These are phyloP conservation scores for Suricata suricatta DNA, from an alignment of 2,113 vertebrate species.

Conservation along the genomic window DNA sequence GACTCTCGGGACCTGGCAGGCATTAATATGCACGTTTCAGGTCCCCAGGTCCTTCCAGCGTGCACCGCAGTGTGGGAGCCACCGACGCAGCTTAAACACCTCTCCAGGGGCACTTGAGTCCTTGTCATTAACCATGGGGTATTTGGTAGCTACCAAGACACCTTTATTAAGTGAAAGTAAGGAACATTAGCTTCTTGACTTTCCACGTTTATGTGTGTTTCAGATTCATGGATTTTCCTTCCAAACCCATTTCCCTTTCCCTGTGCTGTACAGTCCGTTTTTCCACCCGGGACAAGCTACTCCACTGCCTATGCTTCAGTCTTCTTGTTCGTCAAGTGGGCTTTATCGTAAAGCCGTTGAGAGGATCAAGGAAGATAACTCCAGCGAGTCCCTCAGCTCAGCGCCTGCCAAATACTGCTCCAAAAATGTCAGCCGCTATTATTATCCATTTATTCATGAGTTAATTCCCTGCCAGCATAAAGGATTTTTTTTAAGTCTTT, in stretches of 20 bases:
- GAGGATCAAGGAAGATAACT: constrained; percentile 68
- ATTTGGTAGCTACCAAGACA: not conserved
- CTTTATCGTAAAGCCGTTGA: constrained; percentile 56
- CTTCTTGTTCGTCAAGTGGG: constrained; percentile 47
- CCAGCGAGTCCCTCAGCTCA: constrained; percentile 69
- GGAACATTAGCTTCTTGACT: not conserved
- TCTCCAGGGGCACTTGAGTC: not conserved
- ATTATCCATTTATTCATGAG: constrained; percentile 80
- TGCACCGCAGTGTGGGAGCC: not conserved
- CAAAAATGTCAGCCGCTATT: constrained; percentile 77
- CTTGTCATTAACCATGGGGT: not conserved
- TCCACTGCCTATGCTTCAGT: not conserved
- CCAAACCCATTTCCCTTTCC: not conserved
- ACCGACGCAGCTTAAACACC: not conserved
- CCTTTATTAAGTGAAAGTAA: not conserved
- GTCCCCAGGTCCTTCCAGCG: not conserved
- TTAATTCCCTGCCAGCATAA: constrained; percentile 73
- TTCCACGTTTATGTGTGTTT: not conserved
- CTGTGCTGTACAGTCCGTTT: not conserved
- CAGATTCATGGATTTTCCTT: not conserved
- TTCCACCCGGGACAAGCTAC: not conserved
- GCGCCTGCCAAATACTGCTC: constrained; percentile 71
- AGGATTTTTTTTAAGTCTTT: constrained; percentile 52
- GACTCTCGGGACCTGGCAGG: not conserved
- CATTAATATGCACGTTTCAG: accelerated